phyloP scores from a whole-genome alignment of 2,113 vertebrate species.

The Syngnathoides biaculeatus region DNA sequence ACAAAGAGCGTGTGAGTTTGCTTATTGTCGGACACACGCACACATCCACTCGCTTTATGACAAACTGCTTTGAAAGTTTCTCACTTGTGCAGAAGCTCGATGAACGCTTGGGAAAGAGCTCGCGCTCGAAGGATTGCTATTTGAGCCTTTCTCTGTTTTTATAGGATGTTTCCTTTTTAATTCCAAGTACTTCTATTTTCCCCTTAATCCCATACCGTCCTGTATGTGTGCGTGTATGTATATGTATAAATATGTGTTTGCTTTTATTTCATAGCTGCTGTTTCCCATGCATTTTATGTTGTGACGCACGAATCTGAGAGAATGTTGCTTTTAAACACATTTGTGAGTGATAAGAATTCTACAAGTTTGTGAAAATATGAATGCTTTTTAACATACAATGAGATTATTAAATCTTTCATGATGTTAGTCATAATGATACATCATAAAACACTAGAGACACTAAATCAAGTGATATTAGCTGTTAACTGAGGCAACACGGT shows the following conservation, averaged over 20 bases:
- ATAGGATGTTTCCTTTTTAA: too few relatives aligned
- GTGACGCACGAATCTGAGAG: neutral
- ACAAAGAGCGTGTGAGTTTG: too few relatives aligned
- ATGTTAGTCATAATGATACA: neutral
- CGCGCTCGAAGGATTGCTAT: too few relatives aligned
- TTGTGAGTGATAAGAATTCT: neutral
- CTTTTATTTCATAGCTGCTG: constrained; percentile 1
- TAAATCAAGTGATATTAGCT: neutral
- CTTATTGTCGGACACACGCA: too few relatives aligned
- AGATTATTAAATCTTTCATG: neutral
- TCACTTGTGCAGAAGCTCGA: too few relatives aligned
- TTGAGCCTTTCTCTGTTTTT: neutral
- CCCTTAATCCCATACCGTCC: too few relatives aligned
- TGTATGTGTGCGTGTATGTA: neutral
- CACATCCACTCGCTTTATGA: too few relatives aligned
- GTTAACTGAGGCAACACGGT: neutral
- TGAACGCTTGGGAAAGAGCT: too few relatives aligned
- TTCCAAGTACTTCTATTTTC: too few relatives aligned
- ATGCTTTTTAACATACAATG: neutral
- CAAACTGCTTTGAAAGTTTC: too few relatives aligned
- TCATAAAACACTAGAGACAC: neutral
- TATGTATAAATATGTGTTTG: neutral
- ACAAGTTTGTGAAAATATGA: neutral
- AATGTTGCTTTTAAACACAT: neutral
- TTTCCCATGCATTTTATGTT: neutral